Percentiles rank a stretch among this genome's conserved stretches.
Evolutionary conservation across 53 echinoderm and acorn worm species (phyloP).

Genomic region (Glandiceps talaboti): DNA sequence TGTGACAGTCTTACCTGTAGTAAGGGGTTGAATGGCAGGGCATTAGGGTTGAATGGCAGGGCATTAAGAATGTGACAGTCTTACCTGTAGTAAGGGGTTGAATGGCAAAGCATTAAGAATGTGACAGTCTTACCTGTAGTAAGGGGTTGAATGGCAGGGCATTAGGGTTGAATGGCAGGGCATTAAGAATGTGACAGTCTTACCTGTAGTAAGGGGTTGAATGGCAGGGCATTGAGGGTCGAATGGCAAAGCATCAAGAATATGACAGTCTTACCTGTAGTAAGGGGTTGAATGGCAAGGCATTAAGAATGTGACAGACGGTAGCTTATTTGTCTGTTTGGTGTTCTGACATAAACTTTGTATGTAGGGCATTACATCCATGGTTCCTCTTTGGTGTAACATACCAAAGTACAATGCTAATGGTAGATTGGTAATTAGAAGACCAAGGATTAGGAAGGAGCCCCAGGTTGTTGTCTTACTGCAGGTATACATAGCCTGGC

Average conservation of each 20-base stretch:
- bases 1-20: no score
- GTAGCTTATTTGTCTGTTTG: conserved; percentile 5
- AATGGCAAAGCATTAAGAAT: no score
- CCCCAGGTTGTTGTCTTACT: not conserved
- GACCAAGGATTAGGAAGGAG: conserved; percentile 2
- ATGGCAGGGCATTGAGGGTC: no score
- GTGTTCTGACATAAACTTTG: conserved; percentile 7
- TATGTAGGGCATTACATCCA: conserved; percentile 73
- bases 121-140: no score
- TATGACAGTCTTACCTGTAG: conserved; percentile 48
- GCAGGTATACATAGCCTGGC: not conserved
- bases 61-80: no score
- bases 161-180: conserved; percentile 93
- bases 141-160: no score
- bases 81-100: no score
- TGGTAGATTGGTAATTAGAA: conserved; percentile 48
- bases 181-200: conserved; percentile 81
- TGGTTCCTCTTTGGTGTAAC: conserved; percentile 70
- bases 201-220: no score
- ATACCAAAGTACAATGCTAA: conserved; percentile 47
- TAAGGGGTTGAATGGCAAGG: conserved; percentile 94
- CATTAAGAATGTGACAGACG: conserved; percentile 72
- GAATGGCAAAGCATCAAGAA: no score
- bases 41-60: no score
- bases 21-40: no score